A percentile compares a stretch with the other conserved stretches of the same genome.
Conservation (phyloP, 2,113 vertebrate genomes). For the Cariama cristata region DNA sequence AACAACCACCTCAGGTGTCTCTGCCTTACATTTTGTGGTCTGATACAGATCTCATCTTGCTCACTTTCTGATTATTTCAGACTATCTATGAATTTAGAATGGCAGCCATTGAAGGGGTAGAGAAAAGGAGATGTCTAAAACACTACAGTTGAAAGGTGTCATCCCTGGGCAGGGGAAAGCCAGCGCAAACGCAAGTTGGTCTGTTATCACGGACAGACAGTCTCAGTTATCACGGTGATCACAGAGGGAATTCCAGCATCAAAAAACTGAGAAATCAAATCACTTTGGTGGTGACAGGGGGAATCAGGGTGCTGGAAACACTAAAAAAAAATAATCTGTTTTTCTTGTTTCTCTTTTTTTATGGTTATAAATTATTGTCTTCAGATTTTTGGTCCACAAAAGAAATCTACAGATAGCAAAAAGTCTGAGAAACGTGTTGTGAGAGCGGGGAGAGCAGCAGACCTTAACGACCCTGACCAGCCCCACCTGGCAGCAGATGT, state of each 20-base stretch:
- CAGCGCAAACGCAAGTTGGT: neutral
- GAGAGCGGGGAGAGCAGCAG: neutral
- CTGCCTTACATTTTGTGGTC: neutral
- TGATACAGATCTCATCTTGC: neutral
- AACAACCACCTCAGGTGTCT: neutral
- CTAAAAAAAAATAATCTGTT: neutral
- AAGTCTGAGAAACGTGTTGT: neutral
- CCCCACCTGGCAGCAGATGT: neutral
- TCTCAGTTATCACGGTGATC: accelerated
- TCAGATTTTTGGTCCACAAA: neutral
- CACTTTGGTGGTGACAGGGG: neutral
- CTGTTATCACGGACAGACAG: neutral
- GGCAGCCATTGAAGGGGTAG: neutral
- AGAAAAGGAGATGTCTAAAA: neutral
- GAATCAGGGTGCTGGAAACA: neutral
- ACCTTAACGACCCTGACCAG: neutral
- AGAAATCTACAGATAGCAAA: neutral
- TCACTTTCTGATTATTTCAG: neutral
- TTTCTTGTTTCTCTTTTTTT: accelerated
- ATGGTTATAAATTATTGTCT: neutral
- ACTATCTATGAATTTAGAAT: neutral
- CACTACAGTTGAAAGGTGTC: neutral
- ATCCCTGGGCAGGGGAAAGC: neutral
- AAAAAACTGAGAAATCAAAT: neutral
- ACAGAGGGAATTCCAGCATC: neutral